Evolutionary conservation across 2,888 invertebrate species (phyloP), one percentile per base, ranked within the genome.

Genomic region (Eumacrocentrus americanus): DNA sequence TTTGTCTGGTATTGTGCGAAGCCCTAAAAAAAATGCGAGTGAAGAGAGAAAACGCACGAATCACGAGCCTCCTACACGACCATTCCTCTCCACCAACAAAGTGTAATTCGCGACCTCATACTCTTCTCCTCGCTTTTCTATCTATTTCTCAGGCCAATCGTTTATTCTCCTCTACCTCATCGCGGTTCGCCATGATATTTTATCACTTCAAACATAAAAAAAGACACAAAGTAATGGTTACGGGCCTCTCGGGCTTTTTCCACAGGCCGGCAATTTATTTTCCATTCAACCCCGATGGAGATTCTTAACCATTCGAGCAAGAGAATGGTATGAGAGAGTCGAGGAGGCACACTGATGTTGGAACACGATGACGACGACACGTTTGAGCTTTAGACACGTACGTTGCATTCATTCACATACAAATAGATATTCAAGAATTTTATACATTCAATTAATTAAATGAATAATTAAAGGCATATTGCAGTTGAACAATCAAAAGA

Each of bases 21-120:
- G n/a, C n/a, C n/a, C n/a, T n/a, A n/a, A n/a, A n/a, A n/a, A n/a
- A n/a, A n/a, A n/a, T n/a, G n/a, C n/a, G n/a, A n/a, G n/a, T n/a
- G n/a, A n/a, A n/a, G n/a, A n/a, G n/a, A n/a, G n/a, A n/a, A 35
- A 35, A 38, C 38, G 38, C 38, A 38, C 38, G n/a, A 38, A 14
- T 16, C 38, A 38, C 38, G 38, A 38, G 12, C 38, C 38, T 14
- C 14, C 16, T n/a, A 18, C 44, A 44, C 16, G 18, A 44, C 12
- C 54, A 20, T 11, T 14, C 29, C 11, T 11, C 25, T n/a, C 9
- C 18, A 18, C 44, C 54, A 25, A 55, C 54, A 55, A 46, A 55
- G 54, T 55, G 44, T 55, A 55, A 44, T 55, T 55, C 46, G 54
- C 44, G 35, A 55, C 18, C 34, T 42, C 44, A 34, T 55, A 12